Conservation (phyloP, 2,888 invertebrate genomes). For the Agriopis leucophaearia region DNA sequence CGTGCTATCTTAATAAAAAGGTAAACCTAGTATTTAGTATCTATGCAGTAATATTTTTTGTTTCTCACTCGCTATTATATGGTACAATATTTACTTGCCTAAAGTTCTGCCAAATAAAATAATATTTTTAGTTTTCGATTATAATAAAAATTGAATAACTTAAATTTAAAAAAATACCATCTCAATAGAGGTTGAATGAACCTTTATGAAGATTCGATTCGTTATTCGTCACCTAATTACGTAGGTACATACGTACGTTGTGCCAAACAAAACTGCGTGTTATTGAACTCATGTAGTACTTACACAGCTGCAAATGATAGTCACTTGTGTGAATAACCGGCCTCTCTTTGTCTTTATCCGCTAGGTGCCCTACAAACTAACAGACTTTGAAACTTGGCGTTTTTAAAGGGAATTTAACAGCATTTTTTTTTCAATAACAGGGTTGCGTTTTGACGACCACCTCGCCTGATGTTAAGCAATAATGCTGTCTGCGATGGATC, state of each 20-base stretch:
- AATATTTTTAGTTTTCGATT: too few species aligned
- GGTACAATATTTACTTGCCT: too few species aligned
- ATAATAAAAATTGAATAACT: neutral
- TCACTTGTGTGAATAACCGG: constrained; percentile 9
- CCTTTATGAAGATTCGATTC: too few species aligned
- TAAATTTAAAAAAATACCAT: constrained; percentile 1
- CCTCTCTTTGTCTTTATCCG: constrained; percentile 4
- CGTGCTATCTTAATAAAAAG: neutral
- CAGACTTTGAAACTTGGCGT: neutral
- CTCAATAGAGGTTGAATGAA: too few species aligned
- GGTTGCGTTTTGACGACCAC: too few species aligned
- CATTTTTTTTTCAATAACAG: neutral
- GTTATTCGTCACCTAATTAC: neutral
- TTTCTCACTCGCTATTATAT: too few species aligned
- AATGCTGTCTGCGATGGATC: too few species aligned
- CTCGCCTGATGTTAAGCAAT: too few species aligned
- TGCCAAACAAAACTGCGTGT: constrained; percentile 1
- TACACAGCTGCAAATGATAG: neutral
- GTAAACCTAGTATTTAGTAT: too few species aligned
- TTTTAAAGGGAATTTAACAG: neutral
- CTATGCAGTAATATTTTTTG: too few species aligned
- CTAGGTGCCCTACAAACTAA: neutral
- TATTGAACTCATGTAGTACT: constrained; percentile 7
- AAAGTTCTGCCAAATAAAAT: too few species aligned
- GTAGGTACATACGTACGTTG: neutral